Conservation (phyloP, 2,888 invertebrate genomes). For the Plagiodera versicolora region DNA sequence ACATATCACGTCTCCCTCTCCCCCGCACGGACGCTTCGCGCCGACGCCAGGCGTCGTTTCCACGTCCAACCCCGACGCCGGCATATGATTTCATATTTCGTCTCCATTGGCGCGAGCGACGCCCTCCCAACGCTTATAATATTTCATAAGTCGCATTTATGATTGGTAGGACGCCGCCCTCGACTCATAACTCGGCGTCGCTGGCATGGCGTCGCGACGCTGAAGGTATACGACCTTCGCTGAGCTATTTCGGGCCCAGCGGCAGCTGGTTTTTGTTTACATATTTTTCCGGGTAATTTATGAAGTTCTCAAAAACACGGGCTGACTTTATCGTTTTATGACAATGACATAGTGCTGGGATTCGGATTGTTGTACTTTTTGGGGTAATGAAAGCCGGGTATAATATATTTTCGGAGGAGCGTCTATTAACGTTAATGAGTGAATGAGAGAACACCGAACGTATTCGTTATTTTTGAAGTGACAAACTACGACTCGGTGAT, state of each 20-base stretch:
- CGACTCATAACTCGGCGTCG: slow-evolving; percentile 46
- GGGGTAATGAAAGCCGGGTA: slow-evolving; percentile 12
- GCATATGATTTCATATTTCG: slow-evolving; percentile 43
- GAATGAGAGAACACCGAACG: slow-evolving; percentile 13
- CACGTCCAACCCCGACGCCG: slow-evolving; percentile 39
- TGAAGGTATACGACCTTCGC: slow-evolving; percentile 16
- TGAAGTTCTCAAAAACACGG: slow-evolving; percentile 15
- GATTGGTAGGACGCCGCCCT: slow-evolving; percentile 40
- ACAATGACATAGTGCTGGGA: slow-evolving; percentile 12
- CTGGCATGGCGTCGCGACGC: slow-evolving; percentile 33
- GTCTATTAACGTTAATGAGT: slow-evolving; percentile 15
- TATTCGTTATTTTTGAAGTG: slow-evolving; percentile 15
- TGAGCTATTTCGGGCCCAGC: slow-evolving; percentile 12
- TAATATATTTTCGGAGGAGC: slow-evolving; percentile 9
- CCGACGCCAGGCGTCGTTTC: slow-evolving; percentile 42
- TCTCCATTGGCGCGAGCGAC: slow-evolving; percentile 37
- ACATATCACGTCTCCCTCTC: not conserved
- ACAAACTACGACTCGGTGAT: slow-evolving; percentile 7
- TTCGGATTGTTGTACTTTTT: slow-evolving; percentile 7
- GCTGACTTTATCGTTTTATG: slow-evolving; percentile 15
- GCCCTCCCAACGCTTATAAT: slow-evolving; percentile 36
- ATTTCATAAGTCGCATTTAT: slow-evolving; percentile 43
- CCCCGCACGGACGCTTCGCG: slow-evolving; percentile 32
- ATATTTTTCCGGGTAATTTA: slow-evolving; percentile 20
- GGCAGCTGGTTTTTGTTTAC: slow-evolving; percentile 21